Evolutionary conservation across 2,797 vertebrate genomes (phyloP).

Genomic region (Lagocephalus sceleratus): DNA sequence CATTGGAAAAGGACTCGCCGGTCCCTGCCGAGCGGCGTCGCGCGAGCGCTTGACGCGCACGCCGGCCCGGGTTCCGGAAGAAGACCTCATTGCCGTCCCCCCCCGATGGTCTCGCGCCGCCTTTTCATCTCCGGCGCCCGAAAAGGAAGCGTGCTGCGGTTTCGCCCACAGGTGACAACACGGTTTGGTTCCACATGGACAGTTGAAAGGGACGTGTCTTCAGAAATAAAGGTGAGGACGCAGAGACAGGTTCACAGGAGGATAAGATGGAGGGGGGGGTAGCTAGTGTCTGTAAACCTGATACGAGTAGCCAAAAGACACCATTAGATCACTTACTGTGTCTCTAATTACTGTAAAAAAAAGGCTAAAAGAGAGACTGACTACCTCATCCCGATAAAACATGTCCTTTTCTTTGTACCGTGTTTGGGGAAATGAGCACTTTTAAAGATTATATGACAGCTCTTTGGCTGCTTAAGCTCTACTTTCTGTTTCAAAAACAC

Average conservation of each 20-base stretch:
- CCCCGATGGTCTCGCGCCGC: constrained; percentile 13
- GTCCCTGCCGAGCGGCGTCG: constrained; percentile 41
- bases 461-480: not conserved
- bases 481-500: not conserved
- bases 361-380: constrained; percentile 13
- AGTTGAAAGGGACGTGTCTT: constrained; percentile 39
- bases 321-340: constrained; percentile 20
- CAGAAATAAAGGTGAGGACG: constrained; percentile 7
- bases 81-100: constrained; percentile 8
- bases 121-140: constrained; percentile 49
- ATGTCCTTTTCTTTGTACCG: constrained; percentile 6
- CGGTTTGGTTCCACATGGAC: constrained; percentile 39
- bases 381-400: constrained; percentile 15
- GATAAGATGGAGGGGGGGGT: not conserved
- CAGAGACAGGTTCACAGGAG: constrained; percentile 6
- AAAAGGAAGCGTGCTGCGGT: constrained; percentile 36
- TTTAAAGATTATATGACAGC: not conserved
- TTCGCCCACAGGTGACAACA: constrained; percentile 40
- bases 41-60: constrained; percentile 17
- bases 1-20: constrained; percentile 33
- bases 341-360: constrained; percentile 16
- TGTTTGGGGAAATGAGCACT: not conserved
- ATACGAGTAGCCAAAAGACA: constrained; percentile 21
- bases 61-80: not conserved
- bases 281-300: constrained; percentile 17